phyloP scores from a whole-genome alignment of 2,797 vertebrate species.

The Salarias fasciatus region DNA sequence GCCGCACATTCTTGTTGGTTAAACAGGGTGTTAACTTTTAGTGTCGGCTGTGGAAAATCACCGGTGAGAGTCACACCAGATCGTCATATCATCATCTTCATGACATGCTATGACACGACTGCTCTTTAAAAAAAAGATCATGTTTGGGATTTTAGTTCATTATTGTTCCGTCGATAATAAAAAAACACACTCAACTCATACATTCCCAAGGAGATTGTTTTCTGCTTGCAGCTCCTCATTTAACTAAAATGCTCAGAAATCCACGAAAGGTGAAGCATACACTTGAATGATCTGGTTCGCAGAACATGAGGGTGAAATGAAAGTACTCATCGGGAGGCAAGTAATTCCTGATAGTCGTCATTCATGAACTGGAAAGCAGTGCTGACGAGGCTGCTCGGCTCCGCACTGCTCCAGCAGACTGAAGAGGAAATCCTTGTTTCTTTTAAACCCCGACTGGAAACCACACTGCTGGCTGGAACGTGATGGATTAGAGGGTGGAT shows the following conservation, averaged over 20 bases:
- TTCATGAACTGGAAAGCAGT: slow-evolving; percentile 9
- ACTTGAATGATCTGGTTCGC: not conserved
- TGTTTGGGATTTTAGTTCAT: too few relatives aligned
- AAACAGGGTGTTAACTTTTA: too few relatives aligned
- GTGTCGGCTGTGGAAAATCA: too few relatives aligned
- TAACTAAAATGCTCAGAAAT: not conserved
- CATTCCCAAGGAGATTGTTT: too few relatives aligned
- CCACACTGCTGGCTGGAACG: not conserved
- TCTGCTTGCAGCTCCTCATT: not conserved
- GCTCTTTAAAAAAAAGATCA: too few relatives aligned
- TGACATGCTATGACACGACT: too few relatives aligned
- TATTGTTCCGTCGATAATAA: too few relatives aligned
- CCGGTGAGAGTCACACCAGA: too few relatives aligned
- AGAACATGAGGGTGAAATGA: not conserved
- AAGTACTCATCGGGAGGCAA: slow-evolving; percentile 16
- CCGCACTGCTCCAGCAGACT: not conserved
- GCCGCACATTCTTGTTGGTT: too few relatives aligned
- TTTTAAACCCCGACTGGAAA: not conserved
- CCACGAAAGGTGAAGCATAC: not conserved
- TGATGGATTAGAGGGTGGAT: not conserved
- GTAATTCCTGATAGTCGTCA: slow-evolving; percentile 13
- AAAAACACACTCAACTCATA: too few relatives aligned
- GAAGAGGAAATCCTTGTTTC: not conserved
- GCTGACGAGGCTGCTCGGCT: slow-evolving; percentile 21
- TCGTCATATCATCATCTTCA: too few relatives aligned